Base-by-base conservation (phyloP, 2,113 vertebrate genomes). In the Chinchilla lanigera region DNA sequence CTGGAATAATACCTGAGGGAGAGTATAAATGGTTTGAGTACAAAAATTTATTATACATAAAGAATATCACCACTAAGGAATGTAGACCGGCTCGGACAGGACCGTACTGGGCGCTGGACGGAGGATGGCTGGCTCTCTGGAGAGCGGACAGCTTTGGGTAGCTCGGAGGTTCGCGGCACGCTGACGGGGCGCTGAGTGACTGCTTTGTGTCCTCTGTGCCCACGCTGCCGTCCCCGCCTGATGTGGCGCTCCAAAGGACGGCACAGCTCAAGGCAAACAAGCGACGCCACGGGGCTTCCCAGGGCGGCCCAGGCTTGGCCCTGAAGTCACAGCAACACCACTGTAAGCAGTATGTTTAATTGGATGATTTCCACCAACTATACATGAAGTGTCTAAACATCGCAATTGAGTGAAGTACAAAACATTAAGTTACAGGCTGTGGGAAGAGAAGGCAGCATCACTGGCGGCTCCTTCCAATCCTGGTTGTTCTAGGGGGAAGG, bases 11-110 rank as follows among this genome's bases (percentile, higher is more conserved):
- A 95, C 60, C 89, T 94, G 77, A 95, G 90, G 14, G 65, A 94
- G 47, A 96, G 7, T 5, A 95, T 30, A 41, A 86, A 97, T 33
- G 38, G 69, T 94, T 97, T 98, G 98, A 98, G 98, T 98, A 98
- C 98, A 98, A 99, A 99, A 99, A 98, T 98, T 98, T 99, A 98
- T 98, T 99, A 98, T 98, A 98, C 97, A 98, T 98, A 98, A 97
- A 98, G 98, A 98, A 95, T 96, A 98, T 97, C 90, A 98, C 98
- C 97, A 97, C 98, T 98, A 98, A 98, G 54, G 94, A 98, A 96
- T 77, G 90, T 93, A 97, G 98, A 98, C 90, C 94, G 95, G 96
- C 95, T 94, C 96, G 93, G 96, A 97, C 93, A 98, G 90, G 92
- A 75, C 63, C 67, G 97, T 90, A 80, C 92, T 90, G 94, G 44